Evolutionary conservation across 1,140 invertebrate species (phyloP).

Genomic region (Neuroterus valhalla): DNA sequence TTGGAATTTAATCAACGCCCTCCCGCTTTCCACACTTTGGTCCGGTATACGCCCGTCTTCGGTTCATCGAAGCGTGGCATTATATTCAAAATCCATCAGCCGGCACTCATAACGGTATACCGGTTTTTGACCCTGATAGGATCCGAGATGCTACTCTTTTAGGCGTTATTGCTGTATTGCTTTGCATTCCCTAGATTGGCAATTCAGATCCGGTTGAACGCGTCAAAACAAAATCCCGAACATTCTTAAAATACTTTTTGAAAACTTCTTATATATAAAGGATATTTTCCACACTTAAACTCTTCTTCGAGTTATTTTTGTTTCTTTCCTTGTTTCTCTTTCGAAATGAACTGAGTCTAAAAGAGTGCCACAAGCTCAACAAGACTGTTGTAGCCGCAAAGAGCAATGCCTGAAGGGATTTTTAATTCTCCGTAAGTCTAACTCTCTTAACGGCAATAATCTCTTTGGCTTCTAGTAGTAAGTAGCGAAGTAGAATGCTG

Average conservation of each 20-base stretch:
- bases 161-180: constrained; percentile 41
- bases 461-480: constrained; percentile 6
- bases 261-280: no score
- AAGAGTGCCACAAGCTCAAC: background rate
- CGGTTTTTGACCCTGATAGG: constrained; percentile 49
- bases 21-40: no score
- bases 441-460: constrained; percentile 27
- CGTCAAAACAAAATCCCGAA: no score
- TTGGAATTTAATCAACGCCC: no score
- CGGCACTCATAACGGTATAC: constrained; percentile 42
- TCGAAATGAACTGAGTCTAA: background rate
- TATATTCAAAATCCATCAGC: background rate
- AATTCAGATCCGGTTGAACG: no score
- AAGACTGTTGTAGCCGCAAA: background rate
- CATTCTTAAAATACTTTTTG: no score
- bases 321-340: background rate
- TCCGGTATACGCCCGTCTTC: no score
- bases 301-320: background rate
- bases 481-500: no score
- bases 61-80: no score
- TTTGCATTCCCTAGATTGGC: no score
- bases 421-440: constrained; percentile 11
- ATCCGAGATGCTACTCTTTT: constrained; percentile 39
- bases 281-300: background rate
- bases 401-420: background rate